Conservation (phyloP, 2,113 vertebrate species). For the Engraulis encrasicolus region DNA sequence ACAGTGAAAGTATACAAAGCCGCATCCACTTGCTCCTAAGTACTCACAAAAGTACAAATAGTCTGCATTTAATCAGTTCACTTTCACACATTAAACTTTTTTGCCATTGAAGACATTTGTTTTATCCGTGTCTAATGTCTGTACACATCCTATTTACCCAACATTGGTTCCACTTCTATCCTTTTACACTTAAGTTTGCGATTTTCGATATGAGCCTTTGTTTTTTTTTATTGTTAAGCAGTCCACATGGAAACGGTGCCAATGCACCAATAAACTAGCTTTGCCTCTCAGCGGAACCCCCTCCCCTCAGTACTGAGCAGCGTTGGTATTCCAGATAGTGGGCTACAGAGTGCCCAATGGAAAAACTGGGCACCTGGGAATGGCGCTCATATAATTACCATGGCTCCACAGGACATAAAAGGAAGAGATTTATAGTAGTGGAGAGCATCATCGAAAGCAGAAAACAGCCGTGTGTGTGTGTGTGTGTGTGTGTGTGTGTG, state of each 20-base stretch:
- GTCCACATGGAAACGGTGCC: too few species aligned
- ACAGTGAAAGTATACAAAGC: not conserved
- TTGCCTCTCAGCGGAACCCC: too few species aligned
- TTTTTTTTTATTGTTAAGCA: too few species aligned
- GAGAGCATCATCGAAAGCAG: not conserved
- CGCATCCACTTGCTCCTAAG: not conserved
- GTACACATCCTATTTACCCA: too few species aligned
- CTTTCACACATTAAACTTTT: too few species aligned
- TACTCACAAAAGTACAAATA: not conserved
- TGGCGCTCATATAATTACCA: not conserved
- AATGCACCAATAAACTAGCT: too few species aligned
- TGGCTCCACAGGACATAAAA: not conserved
- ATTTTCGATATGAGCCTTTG: too few species aligned
- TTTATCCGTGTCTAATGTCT: too few species aligned
- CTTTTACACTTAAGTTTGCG: too few species aligned
- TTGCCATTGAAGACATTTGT: too few species aligned
- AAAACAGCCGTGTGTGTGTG: not conserved
- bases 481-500: too few species aligned
- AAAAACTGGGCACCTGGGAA: constrained; percentile 1
- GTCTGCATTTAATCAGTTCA: not conserved
- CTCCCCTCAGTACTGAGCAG: not conserved
- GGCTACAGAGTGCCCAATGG: not conserved
- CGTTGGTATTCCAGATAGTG: constrained; percentile 1
- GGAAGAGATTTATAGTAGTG: not conserved
- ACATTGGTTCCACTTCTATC: too few species aligned